phyloP scores from a whole-genome alignment of 1,140 invertebrate species.

The Bombus cullumanus region DNA sequence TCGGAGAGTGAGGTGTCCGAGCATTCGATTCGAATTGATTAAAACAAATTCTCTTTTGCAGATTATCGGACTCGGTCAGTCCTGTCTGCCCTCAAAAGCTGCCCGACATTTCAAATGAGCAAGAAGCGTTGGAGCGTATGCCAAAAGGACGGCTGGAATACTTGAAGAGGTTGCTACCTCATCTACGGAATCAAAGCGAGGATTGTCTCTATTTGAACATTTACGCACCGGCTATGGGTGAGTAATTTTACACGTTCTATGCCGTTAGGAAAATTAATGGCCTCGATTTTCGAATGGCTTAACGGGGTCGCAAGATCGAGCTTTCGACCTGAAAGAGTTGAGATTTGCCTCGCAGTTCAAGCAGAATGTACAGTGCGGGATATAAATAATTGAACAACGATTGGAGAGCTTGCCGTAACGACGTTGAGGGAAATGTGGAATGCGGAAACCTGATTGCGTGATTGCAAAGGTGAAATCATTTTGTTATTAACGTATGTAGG shows the following conservation, averaged over 20 bases:
- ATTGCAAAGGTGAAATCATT: neutral
- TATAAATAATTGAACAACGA: neutral
- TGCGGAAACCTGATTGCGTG: neutral
- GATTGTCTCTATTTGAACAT: constrained; percentile 99
- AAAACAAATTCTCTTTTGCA: constrained; percentile 60
- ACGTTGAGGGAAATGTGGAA: too few species aligned
- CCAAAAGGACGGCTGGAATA: constrained; percentile 95
- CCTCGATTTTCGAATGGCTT: neutral
- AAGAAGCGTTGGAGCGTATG: constrained; percentile 91
- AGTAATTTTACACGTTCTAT: constrained; percentile 76
- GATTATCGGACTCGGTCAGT: constrained; percentile 89
- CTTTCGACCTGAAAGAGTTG: too few species aligned
- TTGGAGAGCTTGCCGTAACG: too few species aligned
- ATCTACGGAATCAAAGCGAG: constrained; percentile 95
- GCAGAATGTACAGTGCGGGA: too few species aligned
- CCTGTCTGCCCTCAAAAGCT: constrained; percentile 96
- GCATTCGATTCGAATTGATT: constrained; percentile 19
- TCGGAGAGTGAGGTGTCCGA: neutral
- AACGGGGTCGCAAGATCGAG: too few species aligned
- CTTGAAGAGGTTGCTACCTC: constrained; percentile 91
- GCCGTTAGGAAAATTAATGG: neutral
- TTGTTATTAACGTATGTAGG: neutral
- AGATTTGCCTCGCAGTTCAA: neutral
- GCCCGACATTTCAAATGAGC: constrained; percentile 93
- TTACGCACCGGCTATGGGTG: constrained; percentile 96